A percentile compares a stretch with the other conserved stretches of the same genome.
Conservation (phyloP, 2,113 vertebrate genomes). For the Lamprologus lemairii region DNA sequence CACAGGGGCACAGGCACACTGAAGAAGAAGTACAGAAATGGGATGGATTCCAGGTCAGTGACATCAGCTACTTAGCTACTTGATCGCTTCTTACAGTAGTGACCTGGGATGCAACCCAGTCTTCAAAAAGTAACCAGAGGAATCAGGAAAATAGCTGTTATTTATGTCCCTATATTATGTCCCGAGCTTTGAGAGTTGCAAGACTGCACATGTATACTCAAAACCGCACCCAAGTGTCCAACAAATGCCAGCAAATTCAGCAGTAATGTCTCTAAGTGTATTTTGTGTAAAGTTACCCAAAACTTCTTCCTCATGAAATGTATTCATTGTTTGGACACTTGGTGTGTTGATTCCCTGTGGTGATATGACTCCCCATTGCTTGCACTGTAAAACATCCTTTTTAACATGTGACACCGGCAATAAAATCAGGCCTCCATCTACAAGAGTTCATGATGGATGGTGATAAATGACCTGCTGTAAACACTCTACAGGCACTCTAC, state of each 20-base stretch:
- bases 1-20: not conserved
- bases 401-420: conserved; percentile 52
- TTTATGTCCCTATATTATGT: not conserved
- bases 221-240: not conserved
- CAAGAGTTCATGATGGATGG: conserved; percentile 2
- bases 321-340: not conserved
- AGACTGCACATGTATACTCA: not conserved
- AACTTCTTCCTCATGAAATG: not conserved
- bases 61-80: conserved; percentile 45
- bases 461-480: conserved; percentile 44
- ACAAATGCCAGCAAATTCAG: not conserved
- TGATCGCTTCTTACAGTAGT: conserved; percentile 32
- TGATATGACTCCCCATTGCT: conserved; percentile 28
- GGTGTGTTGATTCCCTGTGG: not conserved
- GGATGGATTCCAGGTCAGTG: conserved; percentile 41
- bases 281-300: not conserved
- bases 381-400: conserved; percentile 23
- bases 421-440: conserved; percentile 39
- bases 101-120: conserved; percentile 21
- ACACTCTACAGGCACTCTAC: not conserved
- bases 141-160: not conserved
- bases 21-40: not conserved
- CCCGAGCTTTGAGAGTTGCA: not conserved
- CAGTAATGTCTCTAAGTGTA: not conserved
- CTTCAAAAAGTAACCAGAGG: not conserved